A percentile compares a stretch with the other conserved stretches of the same genome.
Conservation (phyloP, 2,888 invertebrate species). For the Clanis bilineata region DNA sequence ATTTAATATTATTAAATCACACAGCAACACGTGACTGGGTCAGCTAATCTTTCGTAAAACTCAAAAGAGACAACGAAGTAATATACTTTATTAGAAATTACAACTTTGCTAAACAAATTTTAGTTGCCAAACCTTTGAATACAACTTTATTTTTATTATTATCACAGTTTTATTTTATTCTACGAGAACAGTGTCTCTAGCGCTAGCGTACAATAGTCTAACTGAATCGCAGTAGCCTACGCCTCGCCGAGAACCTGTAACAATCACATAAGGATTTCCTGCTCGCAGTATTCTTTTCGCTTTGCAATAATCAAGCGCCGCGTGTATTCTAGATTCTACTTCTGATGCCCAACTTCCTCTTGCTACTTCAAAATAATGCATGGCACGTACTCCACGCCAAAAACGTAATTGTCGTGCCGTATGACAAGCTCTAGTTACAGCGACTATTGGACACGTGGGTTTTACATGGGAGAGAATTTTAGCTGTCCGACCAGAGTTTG, state of each 20-base stretch:
- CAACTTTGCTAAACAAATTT: too few species aligned
- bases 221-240: slow-evolving; percentile 70
- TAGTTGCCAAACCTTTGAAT: too few species aligned
- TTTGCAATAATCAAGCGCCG: slow-evolving; percentile 72
- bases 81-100: too few species aligned
- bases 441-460: slow-evolving; percentile 89
- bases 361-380: slow-evolving; percentile 74
- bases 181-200: slow-evolving; percentile 50
- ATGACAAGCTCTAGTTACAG: slow-evolving; percentile 86
- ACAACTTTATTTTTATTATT: too few species aligned
- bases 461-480: slow-evolving; percentile 85
- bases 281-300: slow-evolving; percentile 64
- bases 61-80: too few species aligned
- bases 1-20: too few species aligned
- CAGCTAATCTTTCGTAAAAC: too few species aligned
- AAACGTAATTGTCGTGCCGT: slow-evolving; percentile 84
- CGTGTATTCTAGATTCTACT: slow-evolving; percentile 61
- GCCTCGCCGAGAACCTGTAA: slow-evolving; percentile 66
- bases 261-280: slow-evolving; percentile 69
- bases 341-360: slow-evolving; percentile 59
- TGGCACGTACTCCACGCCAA: slow-evolving; percentile 76
- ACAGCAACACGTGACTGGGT: too few species aligned
- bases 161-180: too few species aligned
- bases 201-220: slow-evolving; percentile 66
- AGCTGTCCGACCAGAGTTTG: slow-evolving; percentile 88